These are phyloP conservation scores for Lochmaea crataegi DNA, from an alignment of 2,888 invertebrate species.

Conservation along the genomic window DNA sequence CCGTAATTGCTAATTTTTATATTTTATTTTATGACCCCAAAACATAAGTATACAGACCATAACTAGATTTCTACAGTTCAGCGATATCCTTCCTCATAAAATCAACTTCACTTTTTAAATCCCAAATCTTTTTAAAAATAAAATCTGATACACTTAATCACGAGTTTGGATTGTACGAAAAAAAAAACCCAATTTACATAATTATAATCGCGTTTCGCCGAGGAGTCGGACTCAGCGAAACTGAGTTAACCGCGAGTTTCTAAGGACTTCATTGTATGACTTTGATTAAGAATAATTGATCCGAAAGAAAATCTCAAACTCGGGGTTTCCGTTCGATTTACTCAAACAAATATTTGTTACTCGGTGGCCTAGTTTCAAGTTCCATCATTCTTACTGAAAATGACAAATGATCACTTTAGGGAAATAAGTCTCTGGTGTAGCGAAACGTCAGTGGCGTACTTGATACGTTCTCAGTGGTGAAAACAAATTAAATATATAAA, in stretches of 20 bases:
- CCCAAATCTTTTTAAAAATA: too few relatives aligned
- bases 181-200: slow-evolving; percentile 5
- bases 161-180: too few relatives aligned
- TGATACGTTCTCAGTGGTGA: not conserved
- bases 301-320: slow-evolving; percentile 17
- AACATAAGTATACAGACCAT: too few relatives aligned
- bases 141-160: too few relatives aligned
- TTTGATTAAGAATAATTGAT: slow-evolving; percentile 24
- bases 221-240: not conserved
- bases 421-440: slow-evolving; percentile 17
- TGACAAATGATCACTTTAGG: slow-evolving; percentile 29
- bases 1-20: too few relatives aligned
- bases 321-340: slow-evolving; percentile 19
- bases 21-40: too few relatives aligned
- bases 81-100: too few relatives aligned
- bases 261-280: slow-evolving; percentile 23
- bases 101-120: too few relatives aligned
- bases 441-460: slow-evolving; percentile 3
- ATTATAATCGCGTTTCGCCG: not conserved
- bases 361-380: slow-evolving; percentile 28
- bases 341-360: slow-evolving; percentile 28
- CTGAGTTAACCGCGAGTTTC: not conserved
- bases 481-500: too few relatives aligned
- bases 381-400: slow-evolving; percentile 30
- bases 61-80: too few relatives aligned